phyloP scores from a whole-genome alignment of 2,113 vertebrate genomes.

The Pipra filicauda region DNA sequence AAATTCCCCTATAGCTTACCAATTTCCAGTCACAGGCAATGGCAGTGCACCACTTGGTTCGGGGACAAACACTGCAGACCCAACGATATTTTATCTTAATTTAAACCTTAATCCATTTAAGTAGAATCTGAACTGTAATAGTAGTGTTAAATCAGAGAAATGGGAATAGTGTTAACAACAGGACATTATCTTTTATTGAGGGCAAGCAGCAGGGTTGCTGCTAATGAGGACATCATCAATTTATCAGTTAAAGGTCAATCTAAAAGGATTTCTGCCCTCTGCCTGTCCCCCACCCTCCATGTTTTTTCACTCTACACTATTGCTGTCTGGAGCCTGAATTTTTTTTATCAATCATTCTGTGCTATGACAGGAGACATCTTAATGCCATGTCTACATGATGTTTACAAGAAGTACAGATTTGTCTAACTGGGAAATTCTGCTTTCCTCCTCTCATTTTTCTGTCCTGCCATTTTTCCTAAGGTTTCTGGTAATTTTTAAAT shows the following conservation, averaged over 20 bases:
- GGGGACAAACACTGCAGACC: conserved; percentile 8
- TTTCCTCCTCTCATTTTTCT: neutral
- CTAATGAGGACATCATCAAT: conserved; percentile 78
- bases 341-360: conserved; percentile 23
- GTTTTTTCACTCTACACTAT: neutral
- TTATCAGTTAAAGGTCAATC: conserved; percentile 77
- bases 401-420: neutral
- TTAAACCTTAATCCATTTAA: conserved; percentile 67
- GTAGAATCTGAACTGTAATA: conserved; percentile 68
- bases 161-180: conserved; percentile 69
- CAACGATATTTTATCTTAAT: conserved; percentile 66
- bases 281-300: neutral
- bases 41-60: neutral
- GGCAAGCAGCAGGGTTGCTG: conserved; percentile 74
- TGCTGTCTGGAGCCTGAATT: neutral
- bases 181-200: conserved; percentile 79
- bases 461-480: neutral
- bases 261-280: conserved; percentile 63
- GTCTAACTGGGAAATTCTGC: neutral
- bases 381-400: neutral
- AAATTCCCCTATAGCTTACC: neutral
- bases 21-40: neutral
- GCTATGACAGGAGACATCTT: conserved; percentile 4
- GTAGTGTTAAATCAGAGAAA: conserved; percentile 70
- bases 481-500: neutral